Percentiles rank a stretch among this genome's conserved stretches.
phyloP scores from a whole-genome alignment of 1,140 invertebrate species.

The Carposina sasakii region DNA sequence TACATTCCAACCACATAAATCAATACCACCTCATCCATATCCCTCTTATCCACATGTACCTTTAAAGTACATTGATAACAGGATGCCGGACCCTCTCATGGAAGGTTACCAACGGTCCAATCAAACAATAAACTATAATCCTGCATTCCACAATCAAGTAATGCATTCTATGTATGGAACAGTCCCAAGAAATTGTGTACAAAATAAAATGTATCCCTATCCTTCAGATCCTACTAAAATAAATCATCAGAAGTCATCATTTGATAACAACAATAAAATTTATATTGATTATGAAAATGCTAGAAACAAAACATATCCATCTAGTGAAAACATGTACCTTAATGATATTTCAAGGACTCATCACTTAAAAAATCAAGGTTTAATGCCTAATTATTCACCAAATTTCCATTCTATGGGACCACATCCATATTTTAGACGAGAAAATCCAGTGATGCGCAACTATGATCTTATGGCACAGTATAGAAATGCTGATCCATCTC shows the following conservation, averaged over 20 bases:
- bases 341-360: constrained; percentile 43
- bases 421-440: constrained; percentile 54
- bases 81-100: constrained; percentile 42
- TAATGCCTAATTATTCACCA: constrained; percentile 37
- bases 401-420: constrained; percentile 43
- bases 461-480: constrained; percentile 47
- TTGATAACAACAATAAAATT: constrained; percentile 48
- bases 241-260: constrained; percentile 45
- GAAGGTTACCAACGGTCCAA: constrained; percentile 52
- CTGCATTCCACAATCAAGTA: constrained; percentile 44
- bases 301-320: constrained; percentile 39
- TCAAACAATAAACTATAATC: constrained; percentile 42
- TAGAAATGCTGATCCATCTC: constrained; percentile 40
- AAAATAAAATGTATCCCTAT: constrained; percentile 50
- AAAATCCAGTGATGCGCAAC: constrained; percentile 43
- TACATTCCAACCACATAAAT: constrained; percentile 43
- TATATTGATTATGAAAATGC: constrained; percentile 53
- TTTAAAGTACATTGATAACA: constrained; percentile 56
- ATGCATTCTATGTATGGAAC: constrained; percentile 48
- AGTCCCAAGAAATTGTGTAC: constrained; percentile 42
- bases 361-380: constrained; percentile 38
- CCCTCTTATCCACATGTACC: constrained; percentile 49
- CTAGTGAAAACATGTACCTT: constrained; percentile 45
- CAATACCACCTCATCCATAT: constrained; percentile 48
- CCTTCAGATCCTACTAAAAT: constrained; percentile 40